Percentiles rank a stretch among this genome's conserved stretches.
Evolutionary conservation across 1,140 invertebrate species (phyloP).

Genomic region (Helicoverpa zea): DNA sequence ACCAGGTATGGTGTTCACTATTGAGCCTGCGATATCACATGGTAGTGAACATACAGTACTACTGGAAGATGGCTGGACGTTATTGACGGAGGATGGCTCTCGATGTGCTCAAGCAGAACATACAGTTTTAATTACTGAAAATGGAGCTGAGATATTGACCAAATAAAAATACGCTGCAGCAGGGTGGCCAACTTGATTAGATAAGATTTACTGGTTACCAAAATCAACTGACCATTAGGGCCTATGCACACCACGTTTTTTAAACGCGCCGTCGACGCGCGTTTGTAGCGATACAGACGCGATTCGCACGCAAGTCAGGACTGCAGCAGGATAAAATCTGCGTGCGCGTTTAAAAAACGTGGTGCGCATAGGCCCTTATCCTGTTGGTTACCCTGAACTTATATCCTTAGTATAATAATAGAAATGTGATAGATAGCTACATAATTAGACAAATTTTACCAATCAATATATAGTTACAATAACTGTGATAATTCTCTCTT

Average conservation of each 20-base stretch:
- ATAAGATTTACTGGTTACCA: no score
- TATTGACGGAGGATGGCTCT: constrained; percentile 92
- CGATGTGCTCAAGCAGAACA: constrained; percentile 97
- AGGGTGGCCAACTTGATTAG: no score
- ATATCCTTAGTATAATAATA: not conserved
- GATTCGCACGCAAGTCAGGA: no score
- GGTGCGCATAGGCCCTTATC: no score
- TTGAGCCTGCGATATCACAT: constrained; percentile 95
- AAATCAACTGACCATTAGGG: no score
- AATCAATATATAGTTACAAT: not conserved
- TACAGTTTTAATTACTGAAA: constrained; percentile 94
- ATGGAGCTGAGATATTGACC: constrained; percentile 92
- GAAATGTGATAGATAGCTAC: not conserved
- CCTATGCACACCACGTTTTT: no score
- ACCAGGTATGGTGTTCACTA: constrained; percentile 97
- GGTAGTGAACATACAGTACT: constrained; percentile 90
- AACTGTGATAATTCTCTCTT: constrained; percentile 7
- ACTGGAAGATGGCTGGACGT: constrained; percentile 96
- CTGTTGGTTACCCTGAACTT: no score
- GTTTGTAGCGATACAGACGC: no score
- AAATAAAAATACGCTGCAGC: constrained; percentile 56
- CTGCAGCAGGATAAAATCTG: no score
- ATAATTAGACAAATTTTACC: not conserved
- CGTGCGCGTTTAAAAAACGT: no score
- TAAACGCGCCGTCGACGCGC: no score